A percentile compares a stretch with the other conserved stretches of the same genome.
phyloP scores from a whole-genome alignment of 2,797 vertebrate genomes.

The Eptatretus atami region DNA sequence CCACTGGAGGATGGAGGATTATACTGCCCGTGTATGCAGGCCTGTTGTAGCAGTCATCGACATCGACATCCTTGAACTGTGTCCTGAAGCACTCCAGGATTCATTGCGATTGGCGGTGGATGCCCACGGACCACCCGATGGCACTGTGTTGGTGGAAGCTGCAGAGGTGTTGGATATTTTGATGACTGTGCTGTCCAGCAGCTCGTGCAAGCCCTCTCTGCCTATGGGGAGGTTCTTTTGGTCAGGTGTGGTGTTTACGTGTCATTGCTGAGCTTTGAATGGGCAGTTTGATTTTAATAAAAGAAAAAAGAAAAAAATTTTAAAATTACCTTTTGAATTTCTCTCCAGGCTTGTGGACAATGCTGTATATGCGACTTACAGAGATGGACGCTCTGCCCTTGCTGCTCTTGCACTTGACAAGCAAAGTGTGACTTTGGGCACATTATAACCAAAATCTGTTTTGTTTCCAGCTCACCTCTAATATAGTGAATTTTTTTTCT shows the following conservation, averaged over 20 bases:
- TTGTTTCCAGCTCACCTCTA: neutral
- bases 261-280: slow-evolving; percentile 5
- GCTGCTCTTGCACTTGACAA: slow-evolving; percentile 40
- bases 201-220: slow-evolving; percentile 53
- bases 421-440: slow-evolving; percentile 17
- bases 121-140: slow-evolving; percentile 65
- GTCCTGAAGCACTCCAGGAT: slow-evolving; percentile 57
- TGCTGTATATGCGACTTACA: slow-evolving; percentile 97
- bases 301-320: neutral
- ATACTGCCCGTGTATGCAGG: slow-evolving; percentile 16
- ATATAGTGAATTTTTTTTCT: neutral
- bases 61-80: slow-evolving; percentile 71
- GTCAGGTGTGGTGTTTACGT: slow-evolving; percentile 31
- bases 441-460: neutral
- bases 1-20: neutral
- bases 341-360: slow-evolving; percentile 59
- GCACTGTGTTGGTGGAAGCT: slow-evolving; percentile 62
- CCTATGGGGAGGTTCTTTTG: slow-evolving; percentile 71
- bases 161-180: slow-evolving; percentile 36
- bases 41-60: slow-evolving; percentile 70
- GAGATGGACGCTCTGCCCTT: slow-evolving; percentile 75
- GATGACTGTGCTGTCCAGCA: slow-evolving; percentile 68
- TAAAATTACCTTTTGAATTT: slow-evolving; percentile 1
- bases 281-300: neutral
- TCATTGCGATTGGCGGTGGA: slow-evolving; percentile 77